Evolutionary conservation across 1,140 invertebrate species (phyloP), one percentile per base, ranked within the genome.

Genomic region (Oncopodura yosiiana): DNA sequence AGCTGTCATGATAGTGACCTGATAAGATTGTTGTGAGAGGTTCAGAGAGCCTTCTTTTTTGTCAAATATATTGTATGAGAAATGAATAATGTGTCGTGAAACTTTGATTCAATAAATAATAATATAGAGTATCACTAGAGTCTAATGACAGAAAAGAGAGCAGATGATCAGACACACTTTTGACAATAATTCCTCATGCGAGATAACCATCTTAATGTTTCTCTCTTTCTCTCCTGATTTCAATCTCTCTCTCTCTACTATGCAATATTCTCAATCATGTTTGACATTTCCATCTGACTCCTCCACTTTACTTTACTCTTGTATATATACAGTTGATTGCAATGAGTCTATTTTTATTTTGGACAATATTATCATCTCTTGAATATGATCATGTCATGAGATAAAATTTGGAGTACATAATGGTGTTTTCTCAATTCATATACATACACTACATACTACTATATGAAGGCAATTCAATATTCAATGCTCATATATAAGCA

Each of bases 1-100:
- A 55, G 55, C 60, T 62, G 60, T 62, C 60, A 62, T 58, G 60
- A 62, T 62, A 62, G 55, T 62, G 51, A 53, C 60, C 60, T 58
- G 60, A 62, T 62, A 62, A 60, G 53, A 43, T 38, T 44, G 42
- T 27, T 26, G 16, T 26, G 41, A 26, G 23, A 43, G 6, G 14
- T 16, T n/a, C 4, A 27, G n/a, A n/a, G n/a, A n/a, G n/a, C n/a
- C n/a, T n/a, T n/a, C n/a, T n/a, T n/a, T n/a, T n/a, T n/a, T 26
- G 16, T 11, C 12, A 11, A 29, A 19, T 50, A 18, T 36, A 37
- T 34, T 19, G 9, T 49, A 32, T 44, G 16, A 19, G 23, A 44
- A 44, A 44, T 44, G 18, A 44, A 6, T 9, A 16, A 44, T 14
- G 3, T 9, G 8, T 26, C 18, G 9, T 44, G 18, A 44, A 23